These are phyloP conservation scores for Dryobota labecula DNA, from an alignment of 2,888 invertebrate genomes.

Conservation along the genomic window DNA sequence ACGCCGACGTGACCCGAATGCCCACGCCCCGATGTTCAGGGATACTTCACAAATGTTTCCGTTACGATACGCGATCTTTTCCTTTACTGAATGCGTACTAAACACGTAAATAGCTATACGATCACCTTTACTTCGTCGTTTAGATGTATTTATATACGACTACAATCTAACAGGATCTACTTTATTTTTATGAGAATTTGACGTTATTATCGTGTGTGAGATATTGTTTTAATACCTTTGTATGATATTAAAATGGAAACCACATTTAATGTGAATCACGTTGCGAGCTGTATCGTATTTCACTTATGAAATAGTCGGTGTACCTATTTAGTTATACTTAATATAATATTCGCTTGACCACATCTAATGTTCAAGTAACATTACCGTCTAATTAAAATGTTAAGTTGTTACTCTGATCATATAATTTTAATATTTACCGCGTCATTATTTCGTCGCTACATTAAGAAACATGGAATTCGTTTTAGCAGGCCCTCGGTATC, in stretches of 20 bases:
- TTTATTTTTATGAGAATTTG: slow-evolving; percentile 63
- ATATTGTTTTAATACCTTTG: slow-evolving; percentile 33
- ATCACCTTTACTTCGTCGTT: slow-evolving; percentile 80
- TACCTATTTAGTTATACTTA: slow-evolving; percentile 7
- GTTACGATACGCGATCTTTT: slow-evolving; percentile 87
- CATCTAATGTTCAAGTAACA: slow-evolving; percentile 14
- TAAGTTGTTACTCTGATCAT: slow-evolving; percentile 31
- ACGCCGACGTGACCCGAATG: slow-evolving; percentile 86
- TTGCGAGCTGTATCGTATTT: slow-evolving; percentile 28
- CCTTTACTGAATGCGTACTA: slow-evolving; percentile 83
- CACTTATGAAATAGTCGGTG: slow-evolving; percentile 9
- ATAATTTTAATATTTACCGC: slow-evolving; percentile 46
- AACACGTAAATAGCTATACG: slow-evolving; percentile 85
- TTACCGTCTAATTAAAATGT: slow-evolving; percentile 35
- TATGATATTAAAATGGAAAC: slow-evolving; percentile 22
- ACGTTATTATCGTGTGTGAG: slow-evolving; percentile 38
- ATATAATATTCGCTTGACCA: not conserved
- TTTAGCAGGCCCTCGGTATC: slow-evolving; percentile 47
- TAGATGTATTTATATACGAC: slow-evolving; percentile 75
- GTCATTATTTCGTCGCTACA: slow-evolving; percentile 45
- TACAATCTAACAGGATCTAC: slow-evolving; percentile 58
- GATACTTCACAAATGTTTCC: slow-evolving; percentile 88
- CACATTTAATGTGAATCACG: slow-evolving; percentile 29
- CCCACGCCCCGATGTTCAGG: slow-evolving; percentile 80
- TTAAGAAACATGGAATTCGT: slow-evolving; percentile 59